Conservation (phyloP, 2,888 invertebrate genomes). For the Caenorhabditis imperialis region DNA sequence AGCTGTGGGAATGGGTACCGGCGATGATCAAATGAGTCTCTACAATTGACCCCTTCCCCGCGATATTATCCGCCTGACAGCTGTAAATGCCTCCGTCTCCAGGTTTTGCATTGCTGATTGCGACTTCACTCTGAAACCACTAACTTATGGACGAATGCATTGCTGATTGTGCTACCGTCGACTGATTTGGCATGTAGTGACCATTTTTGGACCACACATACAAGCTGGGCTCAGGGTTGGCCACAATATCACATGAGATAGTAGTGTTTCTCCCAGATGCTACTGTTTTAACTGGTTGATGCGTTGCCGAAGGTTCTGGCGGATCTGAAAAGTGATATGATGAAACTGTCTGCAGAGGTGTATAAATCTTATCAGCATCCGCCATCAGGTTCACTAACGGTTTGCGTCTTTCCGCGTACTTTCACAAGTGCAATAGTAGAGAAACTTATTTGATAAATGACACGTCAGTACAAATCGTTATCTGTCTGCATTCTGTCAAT, state of each 20-base stretch:
- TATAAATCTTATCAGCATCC: too few species aligned
- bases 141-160: not conserved
- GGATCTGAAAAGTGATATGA: too few species aligned
- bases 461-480: too few species aligned
- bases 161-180: constrained; percentile 11
- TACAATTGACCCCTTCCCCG: constrained; percentile 68
- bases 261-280: constrained; percentile 59
- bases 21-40: constrained; percentile 74
- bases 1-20: constrained; percentile 43
- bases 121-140: constrained; percentile 25
- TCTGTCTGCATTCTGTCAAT: too few species aligned
- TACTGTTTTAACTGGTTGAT: constrained; percentile 65
- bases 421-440: too few species aligned
- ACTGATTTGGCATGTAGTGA: constrained; percentile 55
- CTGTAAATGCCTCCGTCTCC: constrained; percentile 72
- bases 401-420: too few species aligned
- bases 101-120: constrained; percentile 51
- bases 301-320: constrained; percentile 55
- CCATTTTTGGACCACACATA: constrained; percentile 76
- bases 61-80: constrained; percentile 70
- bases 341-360: too few species aligned
- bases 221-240: constrained; percentile 72
- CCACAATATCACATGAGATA: constrained; percentile 69
- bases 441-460: too few species aligned
- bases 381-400: too few species aligned